phyloP scores from a whole-genome alignment of 2,113 vertebrate species.

The Colius striatus region DNA sequence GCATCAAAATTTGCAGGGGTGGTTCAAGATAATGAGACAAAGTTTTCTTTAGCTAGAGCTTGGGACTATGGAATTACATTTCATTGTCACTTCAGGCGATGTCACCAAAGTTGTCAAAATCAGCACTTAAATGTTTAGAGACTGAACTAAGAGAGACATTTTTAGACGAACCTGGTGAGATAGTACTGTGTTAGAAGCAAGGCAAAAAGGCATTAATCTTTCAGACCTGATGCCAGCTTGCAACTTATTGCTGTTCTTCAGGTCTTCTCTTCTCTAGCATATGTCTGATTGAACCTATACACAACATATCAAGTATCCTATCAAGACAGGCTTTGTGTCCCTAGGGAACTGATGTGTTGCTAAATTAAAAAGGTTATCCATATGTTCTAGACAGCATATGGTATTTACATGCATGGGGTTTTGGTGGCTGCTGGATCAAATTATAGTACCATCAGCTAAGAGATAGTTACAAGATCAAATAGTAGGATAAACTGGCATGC shows the following conservation, averaged over 20 bases:
- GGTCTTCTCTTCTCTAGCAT: background rate
- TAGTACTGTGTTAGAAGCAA: background rate
- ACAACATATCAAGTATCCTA: background rate
- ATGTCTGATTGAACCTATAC: background rate
- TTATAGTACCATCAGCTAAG: background rate
- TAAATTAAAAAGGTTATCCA: background rate
- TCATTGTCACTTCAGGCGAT: background rate
- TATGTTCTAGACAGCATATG: fast-evolving
- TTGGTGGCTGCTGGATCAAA: background rate
- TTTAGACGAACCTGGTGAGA: background rate
- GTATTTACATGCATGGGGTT: background rate
- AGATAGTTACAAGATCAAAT: background rate
- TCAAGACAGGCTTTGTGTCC: background rate
- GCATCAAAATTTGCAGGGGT: background rate
- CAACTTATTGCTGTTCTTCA: background rate
- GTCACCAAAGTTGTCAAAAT: background rate
- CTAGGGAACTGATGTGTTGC: background rate
- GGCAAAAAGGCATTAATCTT: background rate
- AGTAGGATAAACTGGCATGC: background rate
- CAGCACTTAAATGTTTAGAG: background rate
- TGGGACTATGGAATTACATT: background rate
- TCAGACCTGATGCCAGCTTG: background rate
- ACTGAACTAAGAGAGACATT: background rate
- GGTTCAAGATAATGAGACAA: background rate
- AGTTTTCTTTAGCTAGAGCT: background rate